Evolutionary conservation across 2,888 invertebrate species (phyloP), one percentile per base, ranked within the genome.

Genomic region (Junonia oenone): DNA sequence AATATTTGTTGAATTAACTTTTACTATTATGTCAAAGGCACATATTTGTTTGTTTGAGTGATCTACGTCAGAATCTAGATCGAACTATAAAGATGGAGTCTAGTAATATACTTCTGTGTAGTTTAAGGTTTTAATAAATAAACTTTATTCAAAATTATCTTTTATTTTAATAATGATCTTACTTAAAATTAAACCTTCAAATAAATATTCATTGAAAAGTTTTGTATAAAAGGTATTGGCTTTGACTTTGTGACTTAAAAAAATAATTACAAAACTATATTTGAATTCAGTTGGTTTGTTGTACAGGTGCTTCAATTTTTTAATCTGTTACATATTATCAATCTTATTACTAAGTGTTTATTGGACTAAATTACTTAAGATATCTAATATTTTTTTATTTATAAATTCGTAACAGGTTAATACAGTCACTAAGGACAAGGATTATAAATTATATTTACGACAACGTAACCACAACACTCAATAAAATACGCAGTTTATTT

Each of bases 81-180:
- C 76, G 68, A 72, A 75, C 71, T 77, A 78, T 72, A 68, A 75
- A 71, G 76, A 73, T 75, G 69, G 68, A 84, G 79, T 83, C 74
- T 81, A 81, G 79, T 72, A 73, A 68, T 78, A 76, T 78, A 80
- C 76, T 76, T 81, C 81, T 82, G 73, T 84, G 87, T 89, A 89
- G 83, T 81, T 82, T 83, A 81, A 86, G 88, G 84, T 81, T 88
- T 83, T 81, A 87, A 79, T 83, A 82, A 88, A 87, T 84, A 86
- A 83, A 83, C 75, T 82, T 78, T 78, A 81, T 80, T 80, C 79
- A 78, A 78, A 71, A 65, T 14, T 55, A 63, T 60, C 64, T 68
- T 72, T 70, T 67, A 68, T 66, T 53, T 52, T 31, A 31, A 11
- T 40, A 27, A 45, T 48, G n/a, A 37, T 37, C 35, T 22, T 48